Evolutionary conservation across 2,797 vertebrate genomes (phyloP).

Genomic region (Eulemur mongoz): DNA sequence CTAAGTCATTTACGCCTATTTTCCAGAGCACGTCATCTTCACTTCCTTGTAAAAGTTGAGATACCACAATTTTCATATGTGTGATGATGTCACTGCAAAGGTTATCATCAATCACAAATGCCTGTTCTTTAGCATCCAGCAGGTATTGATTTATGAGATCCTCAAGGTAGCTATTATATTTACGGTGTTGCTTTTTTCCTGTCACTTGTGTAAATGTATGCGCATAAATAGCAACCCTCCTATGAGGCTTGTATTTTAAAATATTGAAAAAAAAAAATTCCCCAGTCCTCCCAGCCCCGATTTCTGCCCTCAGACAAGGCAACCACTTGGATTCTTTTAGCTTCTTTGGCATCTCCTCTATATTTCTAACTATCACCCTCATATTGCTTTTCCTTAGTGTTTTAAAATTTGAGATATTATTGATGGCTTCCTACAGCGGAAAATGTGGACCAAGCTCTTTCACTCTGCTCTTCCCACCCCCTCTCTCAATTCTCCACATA

Average conservation of each 20-base stretch:
- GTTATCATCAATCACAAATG: not conserved
- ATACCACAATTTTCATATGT: not conserved
- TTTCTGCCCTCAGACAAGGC: not conserved
- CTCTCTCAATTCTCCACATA: not conserved
- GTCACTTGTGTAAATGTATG: not conserved
- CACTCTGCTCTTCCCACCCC: not conserved
- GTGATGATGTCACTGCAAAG: not conserved
- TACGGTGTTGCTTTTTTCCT: not conserved
- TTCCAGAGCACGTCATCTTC: not conserved
- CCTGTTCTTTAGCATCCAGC: not conserved
- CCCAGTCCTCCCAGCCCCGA: not conserved
- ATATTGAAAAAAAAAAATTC: not conserved
- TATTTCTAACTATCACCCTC: not conserved
- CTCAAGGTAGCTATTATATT: not conserved
- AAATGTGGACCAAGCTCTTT: not conserved
- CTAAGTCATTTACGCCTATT: constrained; percentile 45
- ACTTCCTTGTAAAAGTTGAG: not conserved
- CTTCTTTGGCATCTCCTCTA: not conserved
- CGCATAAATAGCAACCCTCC: not conserved
- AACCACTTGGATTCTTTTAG: not conserved
- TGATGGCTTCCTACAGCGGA: not conserved
- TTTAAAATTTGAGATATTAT: not conserved
- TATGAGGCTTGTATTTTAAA: constrained; percentile 12
- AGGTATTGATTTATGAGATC: not conserved
- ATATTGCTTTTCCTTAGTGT: not conserved